Base-by-base conservation (phyloP, 2,888 invertebrate genomes). In the Trachelus stipa region DNA sequence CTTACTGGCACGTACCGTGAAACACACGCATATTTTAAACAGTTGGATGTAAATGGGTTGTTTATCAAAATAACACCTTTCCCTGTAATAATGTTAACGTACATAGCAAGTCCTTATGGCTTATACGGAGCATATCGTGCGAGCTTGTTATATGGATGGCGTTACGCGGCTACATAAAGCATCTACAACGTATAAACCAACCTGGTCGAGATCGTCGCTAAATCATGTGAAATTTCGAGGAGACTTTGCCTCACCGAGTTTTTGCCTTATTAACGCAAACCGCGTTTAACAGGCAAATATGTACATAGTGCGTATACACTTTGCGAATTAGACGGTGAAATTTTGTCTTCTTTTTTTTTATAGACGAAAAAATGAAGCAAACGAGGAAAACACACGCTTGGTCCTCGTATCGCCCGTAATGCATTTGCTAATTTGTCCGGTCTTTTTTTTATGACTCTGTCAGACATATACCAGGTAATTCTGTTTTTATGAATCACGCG, bases 51-150 rank as follows among this genome's bases (percentile, higher is more conserved):
- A 80, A 79, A 69, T 74, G 78, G 76, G 84, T 83, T 85, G 83
- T 84, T 81, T 79, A 84, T 87, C 84, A 88, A 86, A 87, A 83
- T 86, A 86, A 83, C 84, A 81, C 80, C 82, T 81, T 79, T 81
- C 80, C 81, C 80, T 78, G 79, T 81, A 84, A 85, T 83, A 85
- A 85, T 83, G 85, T 88, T 85, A 85, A 78, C 81, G 68, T 79
- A 68, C 69, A 56, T 73, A 56, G 34, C 37, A 73, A 79, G 75
- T 74, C 73, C 68, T 74, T 31, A 34, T 23, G 73, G 40, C 35
- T 74, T 74, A 68, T 69, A 75, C 71, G 68, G 56, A 34, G 23
- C 71, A 33, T n/a, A 68, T 40, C 4, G 34, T 76, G 73, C 37
- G 73, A 69, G 77, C 40, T 56, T 33, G 68, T 23, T 23, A 56